Conservation (phyloP, 2,888 invertebrate species). For the Sinodicranocentrus sp. region DNA sequence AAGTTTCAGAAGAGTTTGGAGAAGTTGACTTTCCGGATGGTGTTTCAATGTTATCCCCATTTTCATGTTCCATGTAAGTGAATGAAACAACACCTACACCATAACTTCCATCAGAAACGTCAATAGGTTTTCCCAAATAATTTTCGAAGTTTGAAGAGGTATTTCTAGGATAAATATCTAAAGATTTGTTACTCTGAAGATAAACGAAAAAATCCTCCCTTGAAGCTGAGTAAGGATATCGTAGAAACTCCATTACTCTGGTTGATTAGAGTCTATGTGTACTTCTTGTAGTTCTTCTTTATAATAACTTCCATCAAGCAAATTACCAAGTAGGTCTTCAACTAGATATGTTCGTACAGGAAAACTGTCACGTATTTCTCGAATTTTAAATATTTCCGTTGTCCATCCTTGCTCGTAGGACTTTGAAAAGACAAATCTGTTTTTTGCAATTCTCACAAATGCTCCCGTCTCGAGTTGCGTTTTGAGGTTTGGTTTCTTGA, state of each 20-base stretch:
- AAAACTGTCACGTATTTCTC: neutral
- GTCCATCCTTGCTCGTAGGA: neutral
- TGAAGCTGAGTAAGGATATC: neutral
- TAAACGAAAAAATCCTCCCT: neutral
- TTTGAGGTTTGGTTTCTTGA: neutral
- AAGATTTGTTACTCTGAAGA: neutral
- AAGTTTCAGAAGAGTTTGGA: too few species aligned
- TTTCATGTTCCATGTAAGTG: neutral
- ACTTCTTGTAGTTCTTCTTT: neutral
- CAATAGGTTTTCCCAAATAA: neutral
- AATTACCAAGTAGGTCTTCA: neutral
- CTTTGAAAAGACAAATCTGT: slow-evolving; percentile 13
- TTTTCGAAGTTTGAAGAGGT: neutral
- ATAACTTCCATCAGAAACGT: neutral
- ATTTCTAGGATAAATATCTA: neutral
- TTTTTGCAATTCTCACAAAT: too few species aligned
- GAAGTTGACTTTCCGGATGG: too few species aligned
- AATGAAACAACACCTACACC: neutral
- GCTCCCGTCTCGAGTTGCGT: neutral
- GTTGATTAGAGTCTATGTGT: neutral
- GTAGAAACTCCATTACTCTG: neutral
- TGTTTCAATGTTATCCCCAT: too few species aligned
- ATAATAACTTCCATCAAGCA: neutral
- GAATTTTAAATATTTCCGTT: neutral
- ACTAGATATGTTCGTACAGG: neutral